A percentile compares a stretch with the other conserved stretches of the same genome.
Evolutionary conservation across 92 coral and sea anemone genomes (phyloP).

Genomic region (Meandrina meandrites): DNA sequence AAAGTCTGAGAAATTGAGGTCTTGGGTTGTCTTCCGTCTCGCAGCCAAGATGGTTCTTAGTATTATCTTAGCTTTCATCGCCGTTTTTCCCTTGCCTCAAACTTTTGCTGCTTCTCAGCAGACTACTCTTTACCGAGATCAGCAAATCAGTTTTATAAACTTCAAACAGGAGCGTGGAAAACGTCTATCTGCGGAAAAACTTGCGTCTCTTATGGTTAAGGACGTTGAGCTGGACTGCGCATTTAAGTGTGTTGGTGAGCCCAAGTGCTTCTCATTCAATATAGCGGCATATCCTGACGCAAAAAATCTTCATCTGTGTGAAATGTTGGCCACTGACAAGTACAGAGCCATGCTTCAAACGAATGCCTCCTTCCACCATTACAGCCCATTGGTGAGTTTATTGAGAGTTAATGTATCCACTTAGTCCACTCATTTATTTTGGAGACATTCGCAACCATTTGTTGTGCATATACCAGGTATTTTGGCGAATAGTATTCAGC

Average conservation of each 20-base stretch:
- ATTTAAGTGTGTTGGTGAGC: slow-evolving; percentile 6
- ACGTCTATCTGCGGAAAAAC: not conserved
- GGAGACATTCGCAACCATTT: no score
- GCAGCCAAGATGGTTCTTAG: not conserved
- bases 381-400: slow-evolving; percentile 1
- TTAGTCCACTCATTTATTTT: no score
- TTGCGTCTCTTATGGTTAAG: not conserved
- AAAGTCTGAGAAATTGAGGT: no score
- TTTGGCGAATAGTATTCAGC: no score
- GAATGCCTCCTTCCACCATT: slow-evolving; percentile 7
- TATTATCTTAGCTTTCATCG: not conserved
- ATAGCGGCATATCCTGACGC: slow-evolving; percentile 12
- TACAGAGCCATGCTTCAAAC: slow-evolving; percentile 19
- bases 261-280: slow-evolving; percentile 26
- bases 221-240: not conserved
- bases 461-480: no score
- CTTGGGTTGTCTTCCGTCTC: not conserved
- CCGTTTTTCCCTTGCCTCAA: not conserved
- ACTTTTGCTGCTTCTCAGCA: not conserved
- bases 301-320: slow-evolving; percentile 8
- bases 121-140: not conserved
- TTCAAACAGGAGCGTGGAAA: not conserved
- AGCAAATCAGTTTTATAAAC: not conserved
- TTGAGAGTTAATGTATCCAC: no score
- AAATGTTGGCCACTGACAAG: slow-evolving; percentile 33